These are phyloP conservation scores for Neria commutata DNA, from an alignment of 2,888 invertebrate genomes.

Conservation along the genomic window DNA sequence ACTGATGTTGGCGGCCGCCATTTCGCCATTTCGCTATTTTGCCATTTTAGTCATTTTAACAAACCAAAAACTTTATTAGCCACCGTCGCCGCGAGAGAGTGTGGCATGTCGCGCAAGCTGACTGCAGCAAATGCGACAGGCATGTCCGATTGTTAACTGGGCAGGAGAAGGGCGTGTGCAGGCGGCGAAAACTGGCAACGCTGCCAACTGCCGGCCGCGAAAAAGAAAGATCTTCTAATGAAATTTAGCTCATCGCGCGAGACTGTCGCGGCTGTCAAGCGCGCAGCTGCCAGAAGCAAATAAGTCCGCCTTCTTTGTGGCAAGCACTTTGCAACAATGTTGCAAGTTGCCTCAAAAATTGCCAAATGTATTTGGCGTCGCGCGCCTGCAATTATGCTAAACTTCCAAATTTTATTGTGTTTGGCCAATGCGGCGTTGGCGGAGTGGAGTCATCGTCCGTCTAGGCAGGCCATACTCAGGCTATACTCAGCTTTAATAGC, in stretches of 20 bases:
- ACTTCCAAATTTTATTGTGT: constrained; percentile 31
- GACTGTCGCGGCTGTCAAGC: too few species aligned
- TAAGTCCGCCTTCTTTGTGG: not conserved
- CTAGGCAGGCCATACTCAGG: too few species aligned
- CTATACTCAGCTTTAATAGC: not conserved
- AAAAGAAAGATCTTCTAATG: too few species aligned
- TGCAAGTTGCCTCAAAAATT: not conserved
- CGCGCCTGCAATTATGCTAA: constrained; percentile 28
- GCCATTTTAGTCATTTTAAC: too few species aligned
- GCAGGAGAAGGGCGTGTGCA: too few species aligned
- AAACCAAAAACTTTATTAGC: constrained; percentile 1
- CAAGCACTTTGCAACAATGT: too few species aligned
- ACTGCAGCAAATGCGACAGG: too few species aligned
- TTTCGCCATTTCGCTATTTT: too few species aligned
- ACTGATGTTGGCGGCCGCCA: too few species aligned
- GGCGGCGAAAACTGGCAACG: not conserved
- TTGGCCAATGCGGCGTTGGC: not conserved
- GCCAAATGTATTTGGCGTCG: constrained; percentile 4
- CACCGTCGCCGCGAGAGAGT: not conserved
- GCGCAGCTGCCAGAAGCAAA: not conserved
- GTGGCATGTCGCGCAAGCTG: not conserved
- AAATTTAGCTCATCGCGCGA: too few species aligned
- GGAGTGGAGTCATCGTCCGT: not conserved
- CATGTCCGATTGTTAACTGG: too few species aligned
- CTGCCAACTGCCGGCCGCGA: not conserved